Evolutionary conservation across 2,888 invertebrate genomes (phyloP).

Genomic region (Pheosia tremula): DNA sequence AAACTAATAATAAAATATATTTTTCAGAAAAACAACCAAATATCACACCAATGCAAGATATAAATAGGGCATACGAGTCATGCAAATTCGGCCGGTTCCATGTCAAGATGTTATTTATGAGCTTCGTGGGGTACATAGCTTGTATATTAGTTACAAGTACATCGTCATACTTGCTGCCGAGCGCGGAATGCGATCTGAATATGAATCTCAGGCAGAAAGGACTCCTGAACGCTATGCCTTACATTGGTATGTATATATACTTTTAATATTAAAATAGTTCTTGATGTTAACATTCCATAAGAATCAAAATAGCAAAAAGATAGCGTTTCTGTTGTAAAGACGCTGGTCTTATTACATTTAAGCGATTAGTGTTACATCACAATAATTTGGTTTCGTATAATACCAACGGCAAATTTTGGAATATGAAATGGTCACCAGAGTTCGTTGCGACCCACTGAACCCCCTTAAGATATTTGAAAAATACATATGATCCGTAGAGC

Average conservation of each 20-base stretch:
- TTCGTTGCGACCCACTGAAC: no score
- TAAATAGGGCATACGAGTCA: constrained; percentile 56
- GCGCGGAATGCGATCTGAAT: constrained; percentile 65
- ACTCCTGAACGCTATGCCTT: constrained; percentile 60
- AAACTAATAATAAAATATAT: no score
- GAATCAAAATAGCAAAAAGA: no score
- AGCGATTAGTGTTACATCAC: no score
- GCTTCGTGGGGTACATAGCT: constrained; percentile 50
- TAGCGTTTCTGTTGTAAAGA: no score
- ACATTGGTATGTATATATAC: constrained; percentile 57
- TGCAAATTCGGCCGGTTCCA: constrained; percentile 66
- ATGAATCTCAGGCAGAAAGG: constrained; percentile 67
- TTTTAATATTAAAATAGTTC: neutral
- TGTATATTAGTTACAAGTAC: constrained; percentile 52
- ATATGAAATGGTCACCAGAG: no score
- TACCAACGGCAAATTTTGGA: no score
- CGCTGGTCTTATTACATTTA: no score
- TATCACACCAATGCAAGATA: constrained; percentile 56
- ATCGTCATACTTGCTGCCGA: constrained; percentile 59
- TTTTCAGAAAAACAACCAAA: constrained; percentile 25
- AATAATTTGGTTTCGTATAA: no score
- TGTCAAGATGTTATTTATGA: constrained; percentile 47
- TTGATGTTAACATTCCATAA: no score
- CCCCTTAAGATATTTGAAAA: no score
- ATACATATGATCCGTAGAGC: no score